phyloP scores from a whole-genome alignment of 2,113 vertebrate genomes.

The Chaetops frenatus region DNA sequence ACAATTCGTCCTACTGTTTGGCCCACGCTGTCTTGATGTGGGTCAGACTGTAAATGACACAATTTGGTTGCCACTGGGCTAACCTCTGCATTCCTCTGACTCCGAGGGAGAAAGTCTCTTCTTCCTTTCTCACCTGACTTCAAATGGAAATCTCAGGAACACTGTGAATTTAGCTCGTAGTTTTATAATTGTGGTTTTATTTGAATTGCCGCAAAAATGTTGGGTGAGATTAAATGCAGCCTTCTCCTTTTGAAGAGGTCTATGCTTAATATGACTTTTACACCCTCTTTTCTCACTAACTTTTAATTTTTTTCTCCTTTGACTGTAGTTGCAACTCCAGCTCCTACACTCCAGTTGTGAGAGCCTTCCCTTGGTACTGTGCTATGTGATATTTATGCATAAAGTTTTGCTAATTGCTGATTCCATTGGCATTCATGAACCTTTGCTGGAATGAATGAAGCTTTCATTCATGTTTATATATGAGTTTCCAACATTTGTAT shows the following conservation, averaged over 20 bases:
- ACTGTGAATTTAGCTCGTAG: not conserved
- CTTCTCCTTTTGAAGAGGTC: slow-evolving; percentile 51
- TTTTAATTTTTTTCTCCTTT: slow-evolving; percentile 20
- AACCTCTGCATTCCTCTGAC: not conserved
- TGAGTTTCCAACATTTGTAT: slow-evolving; percentile 52
- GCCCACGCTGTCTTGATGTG: not conserved
- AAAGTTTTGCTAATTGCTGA: slow-evolving; percentile 41
- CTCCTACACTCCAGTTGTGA: not conserved
- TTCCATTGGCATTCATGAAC: slow-evolving; percentile 22
- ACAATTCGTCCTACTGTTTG: not conserved
- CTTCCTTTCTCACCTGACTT: slow-evolving; percentile 41
- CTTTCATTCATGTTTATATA: slow-evolving; percentile 59
- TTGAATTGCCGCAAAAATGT: slow-evolving; percentile 26
- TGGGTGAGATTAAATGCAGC: slow-evolving; percentile 19
- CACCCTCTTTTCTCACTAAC: slow-evolving; percentile 30
- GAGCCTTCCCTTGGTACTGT: not conserved
- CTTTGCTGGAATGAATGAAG: not conserved
- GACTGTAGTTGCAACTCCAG: not conserved
- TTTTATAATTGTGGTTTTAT: slow-evolving; percentile 54
- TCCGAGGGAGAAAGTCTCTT: not conserved
- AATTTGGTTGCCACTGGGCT: not conserved
- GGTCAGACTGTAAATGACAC: not conserved
- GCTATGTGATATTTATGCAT: slow-evolving; percentile 9
- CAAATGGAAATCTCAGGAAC: not conserved
- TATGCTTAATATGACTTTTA: slow-evolving; percentile 14